Evolutionary conservation across 92 coral and sea anemone genomes (phyloP).

Genomic region (Phenganax stokvisi): DNA sequence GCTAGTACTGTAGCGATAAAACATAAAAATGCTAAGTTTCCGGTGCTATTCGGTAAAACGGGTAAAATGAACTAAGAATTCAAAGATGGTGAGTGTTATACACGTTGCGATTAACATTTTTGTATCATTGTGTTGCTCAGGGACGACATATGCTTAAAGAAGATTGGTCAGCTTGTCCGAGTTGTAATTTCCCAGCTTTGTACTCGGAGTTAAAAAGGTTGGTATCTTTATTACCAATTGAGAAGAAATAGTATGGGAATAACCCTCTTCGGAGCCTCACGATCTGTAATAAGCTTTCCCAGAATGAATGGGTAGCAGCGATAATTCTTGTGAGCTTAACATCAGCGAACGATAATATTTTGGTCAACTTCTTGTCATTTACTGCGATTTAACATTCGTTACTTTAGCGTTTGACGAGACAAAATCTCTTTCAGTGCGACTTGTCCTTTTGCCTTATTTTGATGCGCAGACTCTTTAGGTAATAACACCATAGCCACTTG

Average conservation of each 20-base stretch:
- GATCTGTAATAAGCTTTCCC: not conserved
- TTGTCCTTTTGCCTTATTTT: no score
- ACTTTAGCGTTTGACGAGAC: not conserved
- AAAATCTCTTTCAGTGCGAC: not conserved
- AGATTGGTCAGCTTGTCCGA: constrained; percentile 92
- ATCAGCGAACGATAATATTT: no score
- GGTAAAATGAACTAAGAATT: no score
- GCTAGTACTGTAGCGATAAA: no score
- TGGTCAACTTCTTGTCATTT: no score
- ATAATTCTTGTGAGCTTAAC: no score
- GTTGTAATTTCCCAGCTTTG: constrained; percentile 88
- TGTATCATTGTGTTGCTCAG: constrained; percentile 32
- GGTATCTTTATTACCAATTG: not conserved
- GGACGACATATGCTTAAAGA: constrained; percentile 98
- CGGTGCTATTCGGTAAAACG: no score
- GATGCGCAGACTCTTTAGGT: no score
- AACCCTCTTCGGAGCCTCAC: not conserved
- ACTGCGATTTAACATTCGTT: no score
- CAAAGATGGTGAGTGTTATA: no score
- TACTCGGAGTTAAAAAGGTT: constrained; percentile 85
- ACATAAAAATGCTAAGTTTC: no score
- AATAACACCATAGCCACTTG: no score
- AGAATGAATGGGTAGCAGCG: not conserved
- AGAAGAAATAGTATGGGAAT: not conserved
- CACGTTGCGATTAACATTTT: not conserved